Evolutionary conservation across 2,113 vertebrate genomes (phyloP).

Genomic region (Fulica atra): DNA sequence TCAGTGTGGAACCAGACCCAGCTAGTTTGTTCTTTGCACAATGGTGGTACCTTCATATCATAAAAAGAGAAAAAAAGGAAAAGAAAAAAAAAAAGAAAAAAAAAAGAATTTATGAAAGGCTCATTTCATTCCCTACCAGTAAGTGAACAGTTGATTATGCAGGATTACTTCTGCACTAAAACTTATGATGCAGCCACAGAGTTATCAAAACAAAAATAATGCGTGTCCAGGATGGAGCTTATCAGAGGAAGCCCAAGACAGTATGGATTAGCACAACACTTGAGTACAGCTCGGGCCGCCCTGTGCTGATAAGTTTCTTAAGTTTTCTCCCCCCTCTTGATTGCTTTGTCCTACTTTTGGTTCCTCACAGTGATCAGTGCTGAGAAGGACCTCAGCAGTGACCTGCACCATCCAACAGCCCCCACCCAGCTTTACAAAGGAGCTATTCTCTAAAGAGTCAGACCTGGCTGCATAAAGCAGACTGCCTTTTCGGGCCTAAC

Average conservation of each 20-base stretch:
- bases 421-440: neutral
- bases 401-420: neutral
- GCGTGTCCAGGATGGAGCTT: slow-evolving; percentile 58
- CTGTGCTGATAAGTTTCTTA: slow-evolving; percentile 55
- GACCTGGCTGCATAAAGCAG: neutral
- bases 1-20: slow-evolving; percentile 43
- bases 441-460: neutral
- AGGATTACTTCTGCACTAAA: slow-evolving; percentile 43
- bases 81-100: no score
- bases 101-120: slow-evolving; percentile 1
- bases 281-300: slow-evolving; percentile 51
- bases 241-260: slow-evolving; percentile 70
- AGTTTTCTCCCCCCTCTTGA: neutral
- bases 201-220: slow-evolving; percentile 80
- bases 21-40: neutral
- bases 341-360: neutral
- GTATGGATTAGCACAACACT: slow-evolving; percentile 71
- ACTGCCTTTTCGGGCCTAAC: neutral
- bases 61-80: neutral
- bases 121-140: slow-evolving; percentile 46
- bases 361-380: neutral
- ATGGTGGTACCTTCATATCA: neutral
- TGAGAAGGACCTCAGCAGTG: neutral
- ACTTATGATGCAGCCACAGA: slow-evolving; percentile 46
- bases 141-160: slow-evolving; percentile 59